Percentiles rank a stretch among this genome's conserved stretches.
Evolutionary conservation across 1,140 invertebrate species (phyloP).

Genomic region (Oryctes rhinoceros): DNA sequence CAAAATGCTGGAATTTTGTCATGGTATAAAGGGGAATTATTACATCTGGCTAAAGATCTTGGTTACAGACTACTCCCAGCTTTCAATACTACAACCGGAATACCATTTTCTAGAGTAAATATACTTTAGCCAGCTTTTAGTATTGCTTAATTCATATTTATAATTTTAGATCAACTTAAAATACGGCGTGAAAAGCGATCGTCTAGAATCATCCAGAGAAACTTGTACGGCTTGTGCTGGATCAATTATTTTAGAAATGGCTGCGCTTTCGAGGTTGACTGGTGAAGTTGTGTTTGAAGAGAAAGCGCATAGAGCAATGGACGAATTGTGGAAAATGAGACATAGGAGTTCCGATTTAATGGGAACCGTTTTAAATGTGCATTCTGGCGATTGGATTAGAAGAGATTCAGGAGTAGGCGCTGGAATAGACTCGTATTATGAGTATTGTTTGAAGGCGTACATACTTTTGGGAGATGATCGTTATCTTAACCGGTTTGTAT

Average conservation of each 20-base stretch:
- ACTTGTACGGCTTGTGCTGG: conserved; percentile 99
- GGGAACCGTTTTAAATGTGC: conserved; percentile 95
- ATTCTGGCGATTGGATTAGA: conserved; percentile 96
- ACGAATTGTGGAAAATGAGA: conserved; percentile 93
- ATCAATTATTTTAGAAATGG: conserved; percentile 97
- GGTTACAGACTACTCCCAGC: conserved; percentile 92
- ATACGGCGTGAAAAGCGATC: conserved; percentile 83
- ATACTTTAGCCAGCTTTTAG: background rate
- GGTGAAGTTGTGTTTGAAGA: conserved; percentile 94
- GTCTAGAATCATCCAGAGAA: conserved; percentile 80
- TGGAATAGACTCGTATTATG: conserved; percentile 98
- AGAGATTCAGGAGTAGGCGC: conserved; percentile 98
- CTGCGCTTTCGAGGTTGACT: conserved; percentile 90
- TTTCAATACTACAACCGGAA: conserved; percentile 97
- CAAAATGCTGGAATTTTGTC: conserved; percentile 76
- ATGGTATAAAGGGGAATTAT: conserved; percentile 93
- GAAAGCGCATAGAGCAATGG: conserved; percentile 96
- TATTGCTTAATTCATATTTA: background rate
- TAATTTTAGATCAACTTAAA: conserved; percentile 84
- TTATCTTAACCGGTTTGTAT: conserved; percentile 76
- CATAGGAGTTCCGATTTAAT: conserved; percentile 92
- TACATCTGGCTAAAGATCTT: conserved; percentile 91
- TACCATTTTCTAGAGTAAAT: conserved; percentile 90
- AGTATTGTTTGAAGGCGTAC: conserved; percentile 96
- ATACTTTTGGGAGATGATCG: conserved; percentile 85